Conservation (phyloP, 2,797 vertebrate species). For the Pseudochaenichthys georgianus region DNA sequence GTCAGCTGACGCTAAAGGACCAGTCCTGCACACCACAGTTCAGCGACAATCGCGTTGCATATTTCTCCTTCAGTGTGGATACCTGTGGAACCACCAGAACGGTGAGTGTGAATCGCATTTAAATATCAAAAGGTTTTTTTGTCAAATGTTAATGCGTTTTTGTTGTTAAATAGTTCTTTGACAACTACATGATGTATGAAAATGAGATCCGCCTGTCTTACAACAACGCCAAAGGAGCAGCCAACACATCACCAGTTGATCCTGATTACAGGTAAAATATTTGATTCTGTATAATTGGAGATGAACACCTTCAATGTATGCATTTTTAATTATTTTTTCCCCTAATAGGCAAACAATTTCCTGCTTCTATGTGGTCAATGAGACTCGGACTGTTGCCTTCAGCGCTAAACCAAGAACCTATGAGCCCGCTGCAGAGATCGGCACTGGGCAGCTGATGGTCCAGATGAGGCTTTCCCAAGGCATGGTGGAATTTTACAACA, state of each 20-base stretch:
- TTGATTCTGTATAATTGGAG: slow-evolving; percentile 18
- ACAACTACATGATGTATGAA: slow-evolving; percentile 81
- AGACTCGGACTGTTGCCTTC: no score
- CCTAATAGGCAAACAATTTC: no score
- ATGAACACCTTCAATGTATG: no score
- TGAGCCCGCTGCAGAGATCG: slow-evolving; percentile 67
- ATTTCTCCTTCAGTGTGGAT: no score
- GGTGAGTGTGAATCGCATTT: not conserved
- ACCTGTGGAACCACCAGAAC: no score
- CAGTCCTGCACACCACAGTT: no score
- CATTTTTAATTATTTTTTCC: no score
- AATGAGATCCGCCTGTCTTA: slow-evolving; percentile 77
- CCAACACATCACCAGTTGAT: slow-evolving; percentile 24
- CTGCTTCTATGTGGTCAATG: no score
- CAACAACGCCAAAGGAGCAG: not conserved
- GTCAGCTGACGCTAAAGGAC: no score
- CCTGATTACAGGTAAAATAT: slow-evolving; percentile 72
- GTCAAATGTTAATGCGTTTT: accelerated
- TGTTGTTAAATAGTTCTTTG: slow-evolving; percentile 71
- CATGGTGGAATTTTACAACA: slow-evolving; percentile 7
- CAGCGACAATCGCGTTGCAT: no score
- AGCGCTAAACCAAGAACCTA: slow-evolving; percentile 36
- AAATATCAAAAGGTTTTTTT: no score
- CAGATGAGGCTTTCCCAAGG: slow-evolving; percentile 79
- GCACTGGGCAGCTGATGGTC: slow-evolving; percentile 74